Conservation (phyloP, 2,797 vertebrate genomes). For the Gouania willdenowi region DNA sequence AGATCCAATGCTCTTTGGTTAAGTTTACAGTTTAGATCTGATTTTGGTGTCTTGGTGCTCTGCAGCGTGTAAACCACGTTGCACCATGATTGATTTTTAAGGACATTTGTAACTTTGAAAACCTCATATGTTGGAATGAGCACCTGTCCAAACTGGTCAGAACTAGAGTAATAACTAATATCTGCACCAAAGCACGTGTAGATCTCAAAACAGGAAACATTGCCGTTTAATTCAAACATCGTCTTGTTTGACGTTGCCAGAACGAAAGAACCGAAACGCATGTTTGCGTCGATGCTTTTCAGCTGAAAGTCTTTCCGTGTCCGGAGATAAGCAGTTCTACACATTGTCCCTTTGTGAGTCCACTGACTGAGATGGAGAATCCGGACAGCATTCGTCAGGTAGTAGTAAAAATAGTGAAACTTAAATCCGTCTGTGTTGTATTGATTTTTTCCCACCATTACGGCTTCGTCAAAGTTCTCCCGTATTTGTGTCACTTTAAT, state of each 20-base stretch:
- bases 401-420: constrained; percentile 47
- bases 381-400: constrained; percentile 37
- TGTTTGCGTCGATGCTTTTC: too few relatives aligned
- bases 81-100: constrained; percentile 28
- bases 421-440: constrained; percentile 20
- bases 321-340: constrained; percentile 24
- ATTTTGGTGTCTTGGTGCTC: constrained; percentile 24
- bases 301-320: not conserved
- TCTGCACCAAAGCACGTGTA: constrained; percentile 42
- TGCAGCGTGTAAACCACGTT: constrained; percentile 38
- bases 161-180: constrained; percentile 42
- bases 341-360: too few relatives aligned
- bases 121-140: constrained; percentile 51
- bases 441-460: constrained; percentile 18
- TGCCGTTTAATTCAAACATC: not conserved
- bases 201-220: constrained; percentile 52
- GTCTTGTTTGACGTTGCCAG: constrained; percentile 5
- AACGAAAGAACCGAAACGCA: constrained; percentile 37
- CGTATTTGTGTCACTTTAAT: not conserved
- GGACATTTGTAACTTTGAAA: constrained; percentile 32
- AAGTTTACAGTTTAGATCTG: constrained; percentile 39
- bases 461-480: constrained; percentile 15
- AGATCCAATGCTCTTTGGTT: not conserved
- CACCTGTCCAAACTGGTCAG: constrained; percentile 14
- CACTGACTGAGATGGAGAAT: constrained; percentile 10